phyloP scores from a whole-genome alignment of 2,888 invertebrate species.

The Pediacus dermestoides region DNA sequence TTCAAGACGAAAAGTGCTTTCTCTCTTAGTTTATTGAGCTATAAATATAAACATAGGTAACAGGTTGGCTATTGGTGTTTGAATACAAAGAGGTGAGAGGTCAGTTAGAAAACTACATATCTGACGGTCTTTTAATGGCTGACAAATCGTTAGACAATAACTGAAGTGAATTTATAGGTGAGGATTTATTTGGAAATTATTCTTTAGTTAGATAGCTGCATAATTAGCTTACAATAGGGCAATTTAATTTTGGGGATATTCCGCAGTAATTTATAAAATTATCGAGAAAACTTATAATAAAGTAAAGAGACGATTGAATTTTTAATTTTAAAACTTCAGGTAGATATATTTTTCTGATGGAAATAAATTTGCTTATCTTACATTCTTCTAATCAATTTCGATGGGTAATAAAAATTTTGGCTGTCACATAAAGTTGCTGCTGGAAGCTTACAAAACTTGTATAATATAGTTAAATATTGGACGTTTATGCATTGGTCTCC shows the following conservation, averaged over 20 bases:
- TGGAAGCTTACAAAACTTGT: too few species aligned
- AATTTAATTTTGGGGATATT: too few species aligned
- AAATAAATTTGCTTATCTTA: slow-evolving; percentile 1
- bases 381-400: neutral
- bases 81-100: slow-evolving; percentile 11
- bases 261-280: too few species aligned
- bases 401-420: too few species aligned
- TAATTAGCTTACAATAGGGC: too few species aligned
- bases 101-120: slow-evolving; percentile 11
- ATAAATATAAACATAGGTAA: slow-evolving; percentile 15
- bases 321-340: slow-evolving; percentile 3
- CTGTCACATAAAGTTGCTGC: too few species aligned
- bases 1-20: slow-evolving; percentile 9
- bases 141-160: slow-evolving; percentile 15
- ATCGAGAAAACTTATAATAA: too few species aligned
- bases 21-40: slow-evolving; percentile 15
- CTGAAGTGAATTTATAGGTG: slow-evolving; percentile 4
- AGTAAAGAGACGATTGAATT: neutral
- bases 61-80: slow-evolving; percentile 14
- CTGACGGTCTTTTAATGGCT: slow-evolving; percentile 12
- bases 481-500: too few species aligned
- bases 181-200: slow-evolving; percentile 6
- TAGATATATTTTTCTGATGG: neutral
- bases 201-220: too few species aligned
- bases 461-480: too few species aligned